Evolutionary conservation across 1,140 invertebrate genomes (phyloP).

Genomic region (Paracyclopina nana): DNA sequence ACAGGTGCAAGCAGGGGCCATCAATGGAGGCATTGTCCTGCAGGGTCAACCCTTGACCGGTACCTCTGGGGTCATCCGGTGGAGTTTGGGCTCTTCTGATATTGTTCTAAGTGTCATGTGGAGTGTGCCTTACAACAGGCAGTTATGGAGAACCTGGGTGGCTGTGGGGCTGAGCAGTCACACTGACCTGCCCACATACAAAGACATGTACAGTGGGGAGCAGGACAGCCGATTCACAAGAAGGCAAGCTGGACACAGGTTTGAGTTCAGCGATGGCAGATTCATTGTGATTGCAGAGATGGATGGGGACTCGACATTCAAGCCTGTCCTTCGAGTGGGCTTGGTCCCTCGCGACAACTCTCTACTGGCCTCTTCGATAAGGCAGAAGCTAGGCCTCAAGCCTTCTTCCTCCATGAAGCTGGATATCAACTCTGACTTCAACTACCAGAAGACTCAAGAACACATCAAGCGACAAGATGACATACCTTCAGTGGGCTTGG

Average conservation of each 20-base stretch:
- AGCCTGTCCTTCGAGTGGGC: neutral
- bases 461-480: no score
- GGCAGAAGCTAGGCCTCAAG: neutral
- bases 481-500: no score
- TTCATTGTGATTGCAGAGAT: constrained; percentile 2
- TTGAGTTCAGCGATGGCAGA: neutral
- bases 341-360: neutral
- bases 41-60: no score
- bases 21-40: neutral
- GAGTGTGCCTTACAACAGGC: neutral
- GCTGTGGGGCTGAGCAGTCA: neutral
- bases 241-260: neutral
- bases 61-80: neutral
- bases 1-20: neutral
- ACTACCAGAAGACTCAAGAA: no score
- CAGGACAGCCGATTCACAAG: neutral
- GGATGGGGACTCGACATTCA: neutral
- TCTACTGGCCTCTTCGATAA: neutral
- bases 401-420: no score
- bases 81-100: neutral
- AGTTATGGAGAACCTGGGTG: neutral
- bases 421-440: no score
- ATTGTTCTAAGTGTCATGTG: neutral
- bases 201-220: neutral
- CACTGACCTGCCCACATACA: neutral